Conservation (phyloP, 2,888 invertebrate species). For the Harpalus rubripes region DNA sequence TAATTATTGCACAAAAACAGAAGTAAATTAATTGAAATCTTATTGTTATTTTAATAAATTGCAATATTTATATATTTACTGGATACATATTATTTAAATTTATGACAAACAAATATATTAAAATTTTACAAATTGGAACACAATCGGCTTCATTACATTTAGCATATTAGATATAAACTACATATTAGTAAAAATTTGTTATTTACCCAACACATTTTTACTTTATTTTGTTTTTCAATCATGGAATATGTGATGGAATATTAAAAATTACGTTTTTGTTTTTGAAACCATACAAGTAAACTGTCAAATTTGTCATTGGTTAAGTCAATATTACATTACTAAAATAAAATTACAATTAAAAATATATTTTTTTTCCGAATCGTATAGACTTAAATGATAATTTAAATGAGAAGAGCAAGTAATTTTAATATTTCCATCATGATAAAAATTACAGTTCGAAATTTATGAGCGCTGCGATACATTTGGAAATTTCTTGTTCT, state of each 20-base stretch:
- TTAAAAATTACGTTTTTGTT: background rate
- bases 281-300: conserved; percentile 32
- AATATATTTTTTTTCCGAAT: background rate
- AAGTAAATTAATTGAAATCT: too few species aligned
- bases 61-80: too few species aligned
- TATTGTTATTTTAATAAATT: too few species aligned
- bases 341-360: conserved; percentile 13
- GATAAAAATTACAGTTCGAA: conserved; percentile 1
- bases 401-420: background rate
- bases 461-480: background rate
- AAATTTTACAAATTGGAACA: background rate
- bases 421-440: background rate
- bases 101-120: too few species aligned
- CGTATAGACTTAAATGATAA: background rate
- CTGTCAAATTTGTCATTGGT: conserved; percentile 52
- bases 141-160: background rate
- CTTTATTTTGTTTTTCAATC: conserved; percentile 16
- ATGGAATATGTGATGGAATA: conserved; percentile 6
- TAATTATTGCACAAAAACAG: background rate
- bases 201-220: conserved; percentile 5
- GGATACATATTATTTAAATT: too few species aligned
- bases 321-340: conserved; percentile 8
- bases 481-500: conserved; percentile 20
- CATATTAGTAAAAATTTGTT: conserved; percentile 3
- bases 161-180: background rate